Percentiles rank a stretch among this genome's conserved stretches.
These are phyloP conservation scores for Heliconius aoede DNA, from an alignment of 2,888 invertebrate genomes.

Conservation along the genomic window DNA sequence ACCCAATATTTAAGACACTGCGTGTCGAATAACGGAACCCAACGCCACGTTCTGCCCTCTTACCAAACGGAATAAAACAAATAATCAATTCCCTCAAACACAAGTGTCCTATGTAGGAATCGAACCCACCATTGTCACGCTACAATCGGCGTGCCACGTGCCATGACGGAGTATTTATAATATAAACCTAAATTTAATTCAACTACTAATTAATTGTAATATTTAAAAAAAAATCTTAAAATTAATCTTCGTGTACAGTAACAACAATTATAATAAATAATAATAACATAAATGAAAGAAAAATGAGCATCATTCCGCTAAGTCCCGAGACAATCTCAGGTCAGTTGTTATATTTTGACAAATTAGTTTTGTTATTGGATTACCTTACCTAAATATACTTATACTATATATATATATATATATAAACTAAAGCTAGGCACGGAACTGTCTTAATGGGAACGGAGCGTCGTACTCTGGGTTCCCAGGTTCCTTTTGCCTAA, in stretches of 20 bases:
- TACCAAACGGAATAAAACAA: no score
- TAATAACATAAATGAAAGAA: slow-evolving; percentile 8
- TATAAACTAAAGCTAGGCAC: no score
- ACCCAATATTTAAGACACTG: background rate
- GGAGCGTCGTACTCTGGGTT: background rate
- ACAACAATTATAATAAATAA: background rate
- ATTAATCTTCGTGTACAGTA: background rate
- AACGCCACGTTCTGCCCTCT: background rate
- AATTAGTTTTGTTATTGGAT: slow-evolving; percentile 14
- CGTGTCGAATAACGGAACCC: background rate
- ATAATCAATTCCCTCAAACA: background rate
- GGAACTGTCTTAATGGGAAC: background rate
- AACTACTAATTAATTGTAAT: background rate
- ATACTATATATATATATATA: background rate
- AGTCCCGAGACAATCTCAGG: slow-evolving; percentile 15
- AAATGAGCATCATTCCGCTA: slow-evolving; percentile 1
- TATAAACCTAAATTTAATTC: background rate
- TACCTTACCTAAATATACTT: background rate
- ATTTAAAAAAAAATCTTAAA: background rate
- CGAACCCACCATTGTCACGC: background rate
- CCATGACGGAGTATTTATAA: background rate
- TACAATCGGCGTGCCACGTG: no score
- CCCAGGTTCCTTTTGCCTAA: background rate
- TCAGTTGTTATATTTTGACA: background rate
- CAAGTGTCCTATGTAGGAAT: background rate